Base-by-base conservation (phyloP, 2,888 invertebrate genomes). In the Drosophila gaucha region DNA sequence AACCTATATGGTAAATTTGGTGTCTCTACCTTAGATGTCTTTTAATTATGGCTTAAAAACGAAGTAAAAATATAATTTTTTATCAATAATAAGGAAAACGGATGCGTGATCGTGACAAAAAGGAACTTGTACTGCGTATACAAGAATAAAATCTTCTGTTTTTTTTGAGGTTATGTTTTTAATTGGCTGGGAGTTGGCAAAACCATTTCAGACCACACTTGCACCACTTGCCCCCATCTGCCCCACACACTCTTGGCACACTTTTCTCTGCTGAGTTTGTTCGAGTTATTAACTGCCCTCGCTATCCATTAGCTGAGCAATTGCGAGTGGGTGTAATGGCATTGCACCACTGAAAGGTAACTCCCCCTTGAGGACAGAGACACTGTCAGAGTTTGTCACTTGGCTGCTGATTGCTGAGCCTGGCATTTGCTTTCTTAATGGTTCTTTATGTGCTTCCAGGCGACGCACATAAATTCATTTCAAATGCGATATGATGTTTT, bases 221-320 rank as follows among this genome's bases (percentile, higher is more conserved):
- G 30, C 30, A 20, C 30, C 46, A 46, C 4, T 31, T 16, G n/a
- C n/a, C 30, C 9, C n/a, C 30, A 46, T 6, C 43, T 18, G 6
- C 1, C 16, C 10, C 20, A 31, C 14, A 24, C 24, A 8, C 22
- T 0, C 26, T 64, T 80, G 80, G 79, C 80, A 80, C 80, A 80
- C 67, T 86, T 86, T 75, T 74, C 57, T 62, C 12, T 58, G 62
- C 67, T n/a, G n/a, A n/a, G n/a, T n/a, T n/a, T n/a, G n/a, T n/a
- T 55, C 76, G 68, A 74, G 74, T 83, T 86, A 86, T 80, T 86
- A 86, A 73, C 87, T 66, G 87, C 70, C 78, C 85, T 80, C 71
- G 86, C 86, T 68, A 83, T 87, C 88, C 83, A 83, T 83, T 83
- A 83, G 67, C 67, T 66, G 58, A 44, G 52, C 88, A 87, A 85